These are phyloP conservation scores for Peromyscus aztecus DNA, from an alignment of 2,797 vertebrate species.

Conservation along the genomic window DNA sequence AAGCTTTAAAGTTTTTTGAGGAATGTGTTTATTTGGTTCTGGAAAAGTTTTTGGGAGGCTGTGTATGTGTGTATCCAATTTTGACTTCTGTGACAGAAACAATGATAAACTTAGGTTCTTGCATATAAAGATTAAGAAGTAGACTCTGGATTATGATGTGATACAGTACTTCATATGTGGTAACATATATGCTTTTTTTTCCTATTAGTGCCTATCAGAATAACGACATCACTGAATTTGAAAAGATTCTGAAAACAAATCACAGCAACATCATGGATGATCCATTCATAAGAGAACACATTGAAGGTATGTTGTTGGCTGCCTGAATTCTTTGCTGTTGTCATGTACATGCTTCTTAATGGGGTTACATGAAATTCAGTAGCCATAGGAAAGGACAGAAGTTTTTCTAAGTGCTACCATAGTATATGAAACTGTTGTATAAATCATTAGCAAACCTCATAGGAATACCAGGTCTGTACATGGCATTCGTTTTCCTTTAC, in stretches of 20 bases:
- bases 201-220: conserved; percentile 98
- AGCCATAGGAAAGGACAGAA: neutral
- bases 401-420: conserved; percentile 44
- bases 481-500: neutral
- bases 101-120: conserved; percentile 56
- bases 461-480: neutral
- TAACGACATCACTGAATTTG: conserved; percentile 99
- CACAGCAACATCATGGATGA: conserved; percentile 99
- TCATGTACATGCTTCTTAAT: conserved; percentile 9
- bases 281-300: conserved; percentile 99
- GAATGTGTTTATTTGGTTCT: neutral
- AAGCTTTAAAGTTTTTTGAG: conserved; percentile 1
- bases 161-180: conserved; percentile 68
- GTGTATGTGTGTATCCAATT: conserved; percentile 39
- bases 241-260: conserved; percentile 99
- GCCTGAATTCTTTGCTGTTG: conserved; percentile 24
- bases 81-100: conserved; percentile 49
- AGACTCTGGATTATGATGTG: conserved; percentile 66
- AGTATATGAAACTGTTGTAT: conserved; percentile 6
- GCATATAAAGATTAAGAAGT: conserved; percentile 40
- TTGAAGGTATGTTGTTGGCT: conserved; percentile 93
- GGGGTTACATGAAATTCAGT: neutral
- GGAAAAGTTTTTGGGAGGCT: conserved; percentile 42
- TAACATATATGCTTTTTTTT: conserved; percentile 71
- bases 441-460: conserved; percentile 20